Conservation (phyloP, 2,888 invertebrate species). For the Crocallis elinguaria region DNA sequence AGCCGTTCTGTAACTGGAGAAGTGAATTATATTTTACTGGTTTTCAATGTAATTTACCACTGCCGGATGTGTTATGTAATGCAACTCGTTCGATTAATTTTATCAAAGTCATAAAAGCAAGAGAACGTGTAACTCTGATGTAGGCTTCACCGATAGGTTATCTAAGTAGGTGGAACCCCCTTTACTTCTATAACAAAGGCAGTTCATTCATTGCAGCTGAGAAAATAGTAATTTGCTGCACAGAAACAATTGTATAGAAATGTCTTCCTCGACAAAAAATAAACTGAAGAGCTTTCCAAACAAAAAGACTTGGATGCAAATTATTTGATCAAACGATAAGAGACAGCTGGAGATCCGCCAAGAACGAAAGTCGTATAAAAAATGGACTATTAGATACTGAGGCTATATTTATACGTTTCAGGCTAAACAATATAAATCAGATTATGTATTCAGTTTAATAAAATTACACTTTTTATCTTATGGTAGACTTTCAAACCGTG, state of each 20-base stretch:
- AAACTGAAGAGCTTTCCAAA: constrained; percentile 19
- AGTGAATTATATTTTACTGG: constrained; percentile 15
- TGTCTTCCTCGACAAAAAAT: neutral
- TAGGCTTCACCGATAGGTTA: constrained; percentile 11
- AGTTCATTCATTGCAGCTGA: neutral
- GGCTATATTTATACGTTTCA: constrained; percentile 19
- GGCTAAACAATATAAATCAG: constrained; percentile 17
- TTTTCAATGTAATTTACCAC: constrained; percentile 28
- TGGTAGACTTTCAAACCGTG: no score
- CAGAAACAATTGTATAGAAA: neutral
- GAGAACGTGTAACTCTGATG: constrained; percentile 30
- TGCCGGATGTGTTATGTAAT: constrained; percentile 27
- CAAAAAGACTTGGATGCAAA: constrained; percentile 20
- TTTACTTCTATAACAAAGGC: neutral
- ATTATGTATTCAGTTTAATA: neutral
- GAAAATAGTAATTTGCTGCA: neutral
- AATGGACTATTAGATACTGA: constrained; percentile 10
- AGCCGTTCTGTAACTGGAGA: constrained; percentile 1
- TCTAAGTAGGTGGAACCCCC: neutral
- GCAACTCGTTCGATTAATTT: constrained; percentile 30
- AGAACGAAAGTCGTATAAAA: constrained; percentile 19
- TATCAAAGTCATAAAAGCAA: constrained; percentile 32
- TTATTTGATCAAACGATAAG: constrained; percentile 26
- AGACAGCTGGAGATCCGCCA: constrained; percentile 27
- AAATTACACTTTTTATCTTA: no score